Conservation (phyloP, 2,888 invertebrate species). For the Hydropsyche betteni region DNA sequence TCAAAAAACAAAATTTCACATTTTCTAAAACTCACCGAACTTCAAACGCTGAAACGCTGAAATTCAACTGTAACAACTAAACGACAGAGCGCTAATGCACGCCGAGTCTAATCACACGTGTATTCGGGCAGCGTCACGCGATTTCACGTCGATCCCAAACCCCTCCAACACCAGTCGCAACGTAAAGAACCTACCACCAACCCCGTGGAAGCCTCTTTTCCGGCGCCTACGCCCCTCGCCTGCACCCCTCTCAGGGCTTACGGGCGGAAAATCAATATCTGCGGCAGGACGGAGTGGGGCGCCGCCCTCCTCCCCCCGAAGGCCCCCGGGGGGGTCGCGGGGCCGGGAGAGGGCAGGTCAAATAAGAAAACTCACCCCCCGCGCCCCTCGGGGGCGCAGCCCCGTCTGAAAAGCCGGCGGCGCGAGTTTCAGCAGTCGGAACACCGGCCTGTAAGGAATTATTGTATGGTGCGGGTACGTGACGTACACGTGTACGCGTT, state of each 20-base stretch:
- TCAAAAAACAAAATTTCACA: too few relatives aligned
- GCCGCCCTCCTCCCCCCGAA: not conserved
- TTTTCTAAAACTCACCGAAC: too few relatives aligned
- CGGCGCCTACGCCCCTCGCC: slow-evolving; percentile 34
- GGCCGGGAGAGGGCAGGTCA: slow-evolving; percentile 45
- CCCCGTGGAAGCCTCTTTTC: slow-evolving; percentile 6
- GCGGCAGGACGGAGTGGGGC: slow-evolving; percentile 46
- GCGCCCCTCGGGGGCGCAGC: slow-evolving; percentile 9
- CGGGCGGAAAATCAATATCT: slow-evolving; percentile 51
- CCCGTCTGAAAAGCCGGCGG: slow-evolving; percentile 29
- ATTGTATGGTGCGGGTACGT: too few relatives aligned
- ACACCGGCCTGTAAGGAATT: slow-evolving; percentile 47
- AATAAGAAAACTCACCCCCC: slow-evolving; percentile 48
- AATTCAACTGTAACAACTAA: not conserved
- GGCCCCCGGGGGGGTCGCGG: slow-evolving; percentile 35
- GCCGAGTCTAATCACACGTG: slow-evolving; percentile 47
- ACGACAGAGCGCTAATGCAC: slow-evolving; percentile 9
- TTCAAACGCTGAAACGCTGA: too few relatives aligned
- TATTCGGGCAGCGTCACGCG: slow-evolving; percentile 43
- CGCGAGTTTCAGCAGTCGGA: slow-evolving; percentile 44
- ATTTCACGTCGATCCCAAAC: slow-evolving; percentile 35
- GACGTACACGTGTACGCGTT: too few relatives aligned
- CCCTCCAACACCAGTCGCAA: slow-evolving; percentile 27
- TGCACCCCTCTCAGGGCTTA: slow-evolving; percentile 38
- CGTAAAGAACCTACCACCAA: slow-evolving; percentile 9